Base-by-base conservation (phyloP, 2,113 vertebrate species). In the Leucosticte australis region DNA sequence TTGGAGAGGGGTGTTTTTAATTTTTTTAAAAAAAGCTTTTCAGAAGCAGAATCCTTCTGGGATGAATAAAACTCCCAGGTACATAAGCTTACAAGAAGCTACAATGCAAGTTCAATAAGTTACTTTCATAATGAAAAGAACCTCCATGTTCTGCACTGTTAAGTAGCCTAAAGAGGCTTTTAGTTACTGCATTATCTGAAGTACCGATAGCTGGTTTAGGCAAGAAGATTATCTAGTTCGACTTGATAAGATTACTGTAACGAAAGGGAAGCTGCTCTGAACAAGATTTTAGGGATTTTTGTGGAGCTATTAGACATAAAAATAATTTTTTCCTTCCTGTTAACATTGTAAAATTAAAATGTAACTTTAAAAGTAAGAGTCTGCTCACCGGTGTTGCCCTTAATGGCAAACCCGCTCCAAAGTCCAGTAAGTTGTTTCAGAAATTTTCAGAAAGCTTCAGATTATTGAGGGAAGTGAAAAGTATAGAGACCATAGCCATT, bases 111-210 rank as follows among this genome's bases (percentile, higher is more conserved):
- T 94, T 97, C 96, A 97, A 0, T 65, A 96, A 96, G 89, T 95
- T 93, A 95, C 70, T 95, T 96, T 46, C 60, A 77, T 77, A 97
- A 92, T 87, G 90, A 97, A 95, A 95, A 95, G 89, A 96, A 94
- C 94, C 41, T 95, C 77, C 83, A 35, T 65, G 88, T 92, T 96
- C 82, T 94, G 57, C 78, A 83, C 89, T 95, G 47, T 89, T 97
- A 97, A 96, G 81, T 75, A 95, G 94, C 90, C 87, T 95, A 96
- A 95, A 97, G 90, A 97, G 91, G 87, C 86, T 98, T 98, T 97
- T 92, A 97, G 96, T 95, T 89, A 74, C 94, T 96, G 75, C 83
- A 87, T 94, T 96, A 97, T 92, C 93, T 94, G 77, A 95, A 92
- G 78, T 39, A 92, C 94, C 3, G 12, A 85, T 35, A 94, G 87